phyloP scores from a whole-genome alignment of 1,140 invertebrate genomes.

The Platorchestia sp. region DNA sequence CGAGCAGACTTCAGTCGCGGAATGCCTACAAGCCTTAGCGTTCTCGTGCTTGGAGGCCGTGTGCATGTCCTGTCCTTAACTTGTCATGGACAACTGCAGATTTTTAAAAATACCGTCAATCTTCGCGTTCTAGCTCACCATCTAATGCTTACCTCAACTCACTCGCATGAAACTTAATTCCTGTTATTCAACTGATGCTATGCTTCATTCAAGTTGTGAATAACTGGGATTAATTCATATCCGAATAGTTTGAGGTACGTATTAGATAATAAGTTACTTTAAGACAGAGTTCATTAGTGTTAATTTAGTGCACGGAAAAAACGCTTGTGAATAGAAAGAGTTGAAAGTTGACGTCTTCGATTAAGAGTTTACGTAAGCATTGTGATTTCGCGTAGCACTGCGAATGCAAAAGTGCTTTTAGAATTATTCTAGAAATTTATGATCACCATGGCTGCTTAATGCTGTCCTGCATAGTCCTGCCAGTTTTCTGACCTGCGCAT shows the following conservation, averaged over 20 bases:
- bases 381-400: not conserved
- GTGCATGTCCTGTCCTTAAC: not conserved
- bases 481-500: not conserved
- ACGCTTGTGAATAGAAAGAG: not conserved
- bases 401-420: not conserved
- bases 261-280: too few relatives aligned
- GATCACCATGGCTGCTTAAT: not conserved
- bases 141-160: too few relatives aligned
- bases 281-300: too few relatives aligned
- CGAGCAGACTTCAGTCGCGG: not conserved
- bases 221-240: too few relatives aligned
- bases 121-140: too few relatives aligned
- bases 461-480: not conserved
- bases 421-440: not conserved
- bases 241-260: too few relatives aligned
- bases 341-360: not conserved
- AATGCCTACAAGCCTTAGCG: not conserved
- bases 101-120: not conserved
- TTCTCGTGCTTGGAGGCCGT: not conserved
- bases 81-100: not conserved
- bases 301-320: not conserved
- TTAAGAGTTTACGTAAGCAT: not conserved
- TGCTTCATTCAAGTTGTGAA: too few relatives aligned
- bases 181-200: too few relatives aligned
- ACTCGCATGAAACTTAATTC: too few relatives aligned